A percentile compares a stretch with the other conserved stretches of the same genome.
These are phyloP conservation scores for Meta bourneti DNA, from an alignment of 2,888 invertebrate species.

Conservation along the genomic window DNA sequence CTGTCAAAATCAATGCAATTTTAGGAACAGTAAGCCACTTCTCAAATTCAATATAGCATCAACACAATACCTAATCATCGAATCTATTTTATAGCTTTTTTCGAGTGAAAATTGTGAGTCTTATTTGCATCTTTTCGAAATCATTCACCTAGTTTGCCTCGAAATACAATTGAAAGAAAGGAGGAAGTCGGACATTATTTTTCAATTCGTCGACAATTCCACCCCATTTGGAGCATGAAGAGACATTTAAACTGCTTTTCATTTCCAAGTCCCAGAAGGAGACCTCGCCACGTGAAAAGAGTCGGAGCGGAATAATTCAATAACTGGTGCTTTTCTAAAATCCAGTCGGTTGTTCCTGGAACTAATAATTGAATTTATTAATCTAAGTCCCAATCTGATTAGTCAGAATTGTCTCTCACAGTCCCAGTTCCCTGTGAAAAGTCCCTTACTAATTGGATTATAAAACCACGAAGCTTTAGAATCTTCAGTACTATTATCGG, in stretches of 20 bases:
- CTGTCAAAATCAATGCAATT: no score
- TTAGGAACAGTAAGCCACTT: no score
- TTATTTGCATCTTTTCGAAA: no score
- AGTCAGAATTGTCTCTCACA: slow-evolving; percentile 66
- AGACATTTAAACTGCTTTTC: slow-evolving; percentile 51
- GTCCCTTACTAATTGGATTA: slow-evolving; percentile 66
- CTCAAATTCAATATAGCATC: no score
- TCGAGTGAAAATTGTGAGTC: no score
- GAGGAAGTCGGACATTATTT: slow-evolving; percentile 32
- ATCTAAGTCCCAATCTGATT: slow-evolving; percentile 63
- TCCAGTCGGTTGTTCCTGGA: slow-evolving; percentile 54
- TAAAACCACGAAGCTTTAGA: slow-evolving; percentile 66
- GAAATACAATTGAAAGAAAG: slow-evolving; percentile 17
- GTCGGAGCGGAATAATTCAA: slow-evolving; percentile 65
- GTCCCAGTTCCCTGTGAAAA: slow-evolving; percentile 59
- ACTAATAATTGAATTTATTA: slow-evolving; percentile 75
- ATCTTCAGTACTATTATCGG: slow-evolving; percentile 45
- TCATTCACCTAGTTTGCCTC: no score
- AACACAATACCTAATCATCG: no score
- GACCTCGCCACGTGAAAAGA: slow-evolving; percentile 40
- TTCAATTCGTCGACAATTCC: slow-evolving; percentile 38
- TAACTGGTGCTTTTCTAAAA: slow-evolving; percentile 71
- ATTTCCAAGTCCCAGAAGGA: slow-evolving; percentile 39
- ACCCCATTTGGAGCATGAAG: slow-evolving; percentile 32
- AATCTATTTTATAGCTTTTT: no score